A percentile compares a stretch with the other conserved stretches of the same genome.
Evolutionary conservation across 2,797 vertebrate species (phyloP).

Genomic region (Esox masquinongy): DNA sequence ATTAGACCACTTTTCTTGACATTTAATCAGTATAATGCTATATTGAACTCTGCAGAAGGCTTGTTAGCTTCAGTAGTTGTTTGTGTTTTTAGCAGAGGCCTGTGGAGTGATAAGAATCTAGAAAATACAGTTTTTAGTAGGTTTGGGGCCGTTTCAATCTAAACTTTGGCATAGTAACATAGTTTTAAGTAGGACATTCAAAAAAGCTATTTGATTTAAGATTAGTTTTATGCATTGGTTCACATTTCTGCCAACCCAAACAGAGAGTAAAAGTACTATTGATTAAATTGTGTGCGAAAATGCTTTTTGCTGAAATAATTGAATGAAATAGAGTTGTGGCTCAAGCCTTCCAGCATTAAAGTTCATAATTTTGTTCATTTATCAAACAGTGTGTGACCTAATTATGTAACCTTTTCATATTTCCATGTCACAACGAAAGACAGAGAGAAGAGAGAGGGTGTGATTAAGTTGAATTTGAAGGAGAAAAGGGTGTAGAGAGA

Average conservation of each 20-base stretch:
- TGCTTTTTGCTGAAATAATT: neutral
- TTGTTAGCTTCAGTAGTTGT: slow-evolving; percentile 33
- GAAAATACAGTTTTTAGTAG: slow-evolving; percentile 20
- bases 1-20: slow-evolving; percentile 21
- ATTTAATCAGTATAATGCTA: slow-evolving; percentile 6
- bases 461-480: slow-evolving; percentile 44
- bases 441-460: slow-evolving; percentile 18
- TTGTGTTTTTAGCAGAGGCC: slow-evolving; percentile 42
- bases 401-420: neutral
- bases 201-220: slow-evolving; percentile 37
- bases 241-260: neutral
- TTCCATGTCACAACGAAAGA: slow-evolving; percentile 14
- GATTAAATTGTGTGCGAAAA: neutral
- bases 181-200: slow-evolving; percentile 45
- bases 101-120: slow-evolving; percentile 36
- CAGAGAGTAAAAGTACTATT: neutral
- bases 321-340: neutral
- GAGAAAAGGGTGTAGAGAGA: slow-evolving; percentile 53
- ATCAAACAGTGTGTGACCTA: neutral
- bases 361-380: neutral
- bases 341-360: neutral
- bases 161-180: slow-evolving; percentile 43
- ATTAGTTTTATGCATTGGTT: slow-evolving; percentile 18
- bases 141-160: slow-evolving; percentile 54
- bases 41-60: slow-evolving; percentile 5